A percentile compares a stretch with the other conserved stretches of the same genome.
Conservation (phyloP, 1,140 invertebrate species). For the Teleopsis dalmanni region DNA sequence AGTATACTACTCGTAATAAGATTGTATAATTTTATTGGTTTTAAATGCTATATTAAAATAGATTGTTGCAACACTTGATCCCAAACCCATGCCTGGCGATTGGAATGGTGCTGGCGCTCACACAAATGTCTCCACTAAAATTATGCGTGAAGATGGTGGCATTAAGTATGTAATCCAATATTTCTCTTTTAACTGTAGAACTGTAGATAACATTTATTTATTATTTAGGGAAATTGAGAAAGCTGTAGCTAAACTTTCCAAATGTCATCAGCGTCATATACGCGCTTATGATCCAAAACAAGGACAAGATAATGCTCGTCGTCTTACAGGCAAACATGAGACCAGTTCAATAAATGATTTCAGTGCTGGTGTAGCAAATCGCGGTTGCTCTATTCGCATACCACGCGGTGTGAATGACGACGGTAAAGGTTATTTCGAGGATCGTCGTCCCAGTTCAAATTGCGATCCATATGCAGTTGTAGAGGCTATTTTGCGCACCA, state of each 20-base stretch:
- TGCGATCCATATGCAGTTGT: conserved; percentile 73
- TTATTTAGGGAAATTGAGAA: conserved; percentile 47
- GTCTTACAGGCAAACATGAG: conserved; percentile 70
- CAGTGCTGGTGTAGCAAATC: conserved; percentile 66
- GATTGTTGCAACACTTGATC: conserved; percentile 58
- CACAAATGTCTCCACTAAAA: conserved; percentile 74
- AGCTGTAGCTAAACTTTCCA: conserved; percentile 64
- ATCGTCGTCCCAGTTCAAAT: conserved; percentile 79
- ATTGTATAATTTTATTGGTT: background rate
- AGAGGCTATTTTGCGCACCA: conserved; percentile 59
- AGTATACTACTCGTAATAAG: conserved; percentile 21
- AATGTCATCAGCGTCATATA: conserved; percentile 72
- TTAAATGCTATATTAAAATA: conserved; percentile 6
- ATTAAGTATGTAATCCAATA: conserved; percentile 17
- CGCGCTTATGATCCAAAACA: conserved; percentile 74
- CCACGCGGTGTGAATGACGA: conserved; percentile 70
- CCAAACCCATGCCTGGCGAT: conserved; percentile 68
- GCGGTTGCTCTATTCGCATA: conserved; percentile 66
- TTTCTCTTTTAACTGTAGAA: background rate
- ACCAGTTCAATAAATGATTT: conserved; percentile 72
- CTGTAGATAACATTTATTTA: background rate
- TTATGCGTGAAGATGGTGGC: conserved; percentile 70
- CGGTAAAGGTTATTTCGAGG: conserved; percentile 80
- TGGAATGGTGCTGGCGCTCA: conserved; percentile 82
- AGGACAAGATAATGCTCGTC: conserved; percentile 64